Evolutionary conservation across 2,888 invertebrate species (phyloP).

Genomic region (Maniola hyperantus): DNA sequence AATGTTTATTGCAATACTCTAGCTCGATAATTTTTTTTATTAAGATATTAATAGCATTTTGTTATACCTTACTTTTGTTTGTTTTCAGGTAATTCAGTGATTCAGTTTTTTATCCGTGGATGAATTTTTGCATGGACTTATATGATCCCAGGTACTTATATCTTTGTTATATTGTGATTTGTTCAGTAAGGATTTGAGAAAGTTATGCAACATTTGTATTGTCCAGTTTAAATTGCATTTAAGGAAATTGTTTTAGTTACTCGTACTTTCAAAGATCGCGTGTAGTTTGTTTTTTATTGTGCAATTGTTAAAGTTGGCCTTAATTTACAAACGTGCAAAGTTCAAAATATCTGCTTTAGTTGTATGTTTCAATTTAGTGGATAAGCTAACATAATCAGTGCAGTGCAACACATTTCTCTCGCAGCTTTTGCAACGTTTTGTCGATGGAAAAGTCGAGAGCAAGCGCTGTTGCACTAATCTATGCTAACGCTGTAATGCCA

Average conservation of each 20-base stretch:
- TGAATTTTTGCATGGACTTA: not conserved
- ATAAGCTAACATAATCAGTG: not conserved
- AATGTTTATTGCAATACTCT: not conserved
- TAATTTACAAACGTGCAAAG: slow-evolving; percentile 15
- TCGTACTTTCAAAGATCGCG: slow-evolving; percentile 35
- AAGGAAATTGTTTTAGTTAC: slow-evolving; percentile 12
- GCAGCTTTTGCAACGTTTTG: no score
- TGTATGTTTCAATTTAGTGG: not conserved
- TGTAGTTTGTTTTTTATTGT: slow-evolving; percentile 23
- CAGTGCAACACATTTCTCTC: no score
- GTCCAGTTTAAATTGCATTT: slow-evolving; percentile 9
- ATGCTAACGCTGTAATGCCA: no score
- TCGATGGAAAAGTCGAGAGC: no score
- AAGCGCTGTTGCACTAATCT: no score
- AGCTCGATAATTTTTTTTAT: not conserved
- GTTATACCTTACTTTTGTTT: not conserved
- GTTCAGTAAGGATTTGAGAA: not conserved
- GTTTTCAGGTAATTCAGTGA: slow-evolving; percentile 8
- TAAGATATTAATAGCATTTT: not conserved
- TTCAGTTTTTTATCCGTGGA: not conserved
- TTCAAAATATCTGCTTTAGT: slow-evolving; percentile 10
- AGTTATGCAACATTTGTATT: slow-evolving; percentile 6
- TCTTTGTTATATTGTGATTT: not conserved
- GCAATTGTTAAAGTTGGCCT: slow-evolving; percentile 1
- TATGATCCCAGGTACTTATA: not conserved